Evolutionary conservation across 2,113 vertebrate species (phyloP).

Genomic region (Daboia siamensis): DNA sequence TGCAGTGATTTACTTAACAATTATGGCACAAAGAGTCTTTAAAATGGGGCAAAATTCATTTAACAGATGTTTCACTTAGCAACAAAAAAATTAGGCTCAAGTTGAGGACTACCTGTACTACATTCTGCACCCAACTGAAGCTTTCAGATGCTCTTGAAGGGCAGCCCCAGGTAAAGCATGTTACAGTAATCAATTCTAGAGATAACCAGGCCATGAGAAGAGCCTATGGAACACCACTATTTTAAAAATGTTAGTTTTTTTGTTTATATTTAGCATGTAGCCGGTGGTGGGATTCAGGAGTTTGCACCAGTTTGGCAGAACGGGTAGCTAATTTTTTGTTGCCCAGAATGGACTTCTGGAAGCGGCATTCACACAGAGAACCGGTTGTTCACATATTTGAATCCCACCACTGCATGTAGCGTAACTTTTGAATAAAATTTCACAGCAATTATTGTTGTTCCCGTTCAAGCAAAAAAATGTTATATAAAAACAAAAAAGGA

Average conservation of each 20-base stretch:
- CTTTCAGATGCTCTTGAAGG: neutral
- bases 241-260: neutral
- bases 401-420: neutral
- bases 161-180: neutral
- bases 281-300: too few species aligned
- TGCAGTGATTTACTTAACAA: neutral
- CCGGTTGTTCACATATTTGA: too few species aligned
- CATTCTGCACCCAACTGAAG: neutral
- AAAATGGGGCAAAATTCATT: neutral
- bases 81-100: too few species aligned
- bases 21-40: neutral
- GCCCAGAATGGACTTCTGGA: too few species aligned
- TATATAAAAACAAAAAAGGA: neutral
- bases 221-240: neutral
- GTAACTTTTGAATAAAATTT: neutral
- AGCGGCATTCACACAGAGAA: too few species aligned
- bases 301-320: too few species aligned
- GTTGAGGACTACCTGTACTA: neutral
- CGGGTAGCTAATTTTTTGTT: too few species aligned
- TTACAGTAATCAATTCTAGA: neutral
- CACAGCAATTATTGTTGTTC: neutral
- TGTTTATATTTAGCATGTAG: neutral
- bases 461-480: neutral
- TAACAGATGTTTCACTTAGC: neutral
- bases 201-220: neutral